These are phyloP conservation scores for Melanotaenia trifasciata DNA, from an alignment of 2,797 vertebrate species.

Conservation along the genomic window DNA sequence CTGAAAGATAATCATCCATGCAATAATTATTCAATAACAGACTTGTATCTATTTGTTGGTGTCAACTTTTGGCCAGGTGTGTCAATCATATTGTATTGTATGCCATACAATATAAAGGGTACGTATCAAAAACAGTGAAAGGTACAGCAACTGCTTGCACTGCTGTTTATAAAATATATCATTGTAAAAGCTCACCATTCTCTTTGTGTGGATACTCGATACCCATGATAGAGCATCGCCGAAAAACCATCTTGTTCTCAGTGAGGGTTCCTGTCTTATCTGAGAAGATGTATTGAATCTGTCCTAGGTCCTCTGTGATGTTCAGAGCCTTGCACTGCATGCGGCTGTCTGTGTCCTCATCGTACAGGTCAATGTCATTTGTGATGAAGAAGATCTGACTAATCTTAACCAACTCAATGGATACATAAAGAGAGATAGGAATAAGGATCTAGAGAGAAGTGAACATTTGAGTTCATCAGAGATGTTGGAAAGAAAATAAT, in stretches of 20 bases:
- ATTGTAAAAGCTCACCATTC: conserved; percentile 83
- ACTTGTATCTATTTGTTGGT: too few species aligned
- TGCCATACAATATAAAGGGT: not conserved
- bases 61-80: too few species aligned
- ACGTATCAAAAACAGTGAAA: not conserved
- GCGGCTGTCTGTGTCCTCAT: conserved; percentile 85
- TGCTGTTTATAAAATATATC: not conserved
- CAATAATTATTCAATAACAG: too few species aligned
- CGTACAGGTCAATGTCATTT: conserved; percentile 91
- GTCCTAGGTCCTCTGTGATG: conserved; percentile 95
- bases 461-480: not conserved
- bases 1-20: too few species aligned
- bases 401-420: conserved; percentile 93
- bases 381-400: conserved; percentile 93
- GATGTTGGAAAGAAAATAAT: not conserved
- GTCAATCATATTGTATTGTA: not conserved
- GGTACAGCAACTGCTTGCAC: not conserved
- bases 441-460: conserved; percentile 88
- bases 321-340: conserved; percentile 93
- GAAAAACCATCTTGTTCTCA: conserved; percentile 98
- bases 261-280: conserved; percentile 98
- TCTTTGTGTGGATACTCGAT: conserved; percentile 93
- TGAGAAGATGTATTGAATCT: conserved; percentile 94
- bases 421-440: conserved; percentile 94
- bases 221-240: conserved; percentile 90